Evolutionary conservation across 2,113 vertebrate species (phyloP).

Genomic region (Cygnus buccinator): DNA sequence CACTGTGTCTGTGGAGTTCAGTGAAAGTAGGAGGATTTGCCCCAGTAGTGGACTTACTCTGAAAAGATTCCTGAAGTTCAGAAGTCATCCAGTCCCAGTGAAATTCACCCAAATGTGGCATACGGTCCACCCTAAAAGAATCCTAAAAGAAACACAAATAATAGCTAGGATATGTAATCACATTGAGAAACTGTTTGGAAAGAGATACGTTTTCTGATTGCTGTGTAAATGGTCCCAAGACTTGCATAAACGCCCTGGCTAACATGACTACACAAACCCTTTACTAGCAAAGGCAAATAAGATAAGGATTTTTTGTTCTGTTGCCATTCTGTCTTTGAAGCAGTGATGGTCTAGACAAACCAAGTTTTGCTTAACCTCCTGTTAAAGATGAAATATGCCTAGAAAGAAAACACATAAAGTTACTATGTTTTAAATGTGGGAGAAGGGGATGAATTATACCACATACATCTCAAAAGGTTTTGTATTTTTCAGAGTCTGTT

Average conservation of each 20-base stretch:
- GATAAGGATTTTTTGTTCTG: conserved; percentile 50
- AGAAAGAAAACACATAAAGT: not conserved
- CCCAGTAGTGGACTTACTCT: not conserved
- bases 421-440: not conserved
- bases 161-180: not conserved
- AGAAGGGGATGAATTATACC: not conserved
- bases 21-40: not conserved
- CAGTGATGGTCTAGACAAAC: not conserved
- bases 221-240: conserved; percentile 11
- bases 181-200: conserved; percentile 31
- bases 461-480: not conserved
- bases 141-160: not conserved
- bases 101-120: not conserved
- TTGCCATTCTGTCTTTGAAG: conserved; percentile 20
- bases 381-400: not conserved
- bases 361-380: conserved; percentile 1
- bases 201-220: not conserved
- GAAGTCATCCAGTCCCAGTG: not conserved
- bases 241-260: conserved; percentile 14
- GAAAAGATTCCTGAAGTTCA: not conserved
- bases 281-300: conserved; percentile 37
- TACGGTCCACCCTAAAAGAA: not conserved
- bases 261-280: not conserved
- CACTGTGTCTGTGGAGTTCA: not conserved
- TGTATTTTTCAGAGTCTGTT: not conserved